A percentile compares a stretch with the other conserved stretches of the same genome.
Evolutionary conservation across 30 jellyfish, hydroid and myxozoan species (phyloP).

Genomic region (Hydractinia echinata): DNA sequence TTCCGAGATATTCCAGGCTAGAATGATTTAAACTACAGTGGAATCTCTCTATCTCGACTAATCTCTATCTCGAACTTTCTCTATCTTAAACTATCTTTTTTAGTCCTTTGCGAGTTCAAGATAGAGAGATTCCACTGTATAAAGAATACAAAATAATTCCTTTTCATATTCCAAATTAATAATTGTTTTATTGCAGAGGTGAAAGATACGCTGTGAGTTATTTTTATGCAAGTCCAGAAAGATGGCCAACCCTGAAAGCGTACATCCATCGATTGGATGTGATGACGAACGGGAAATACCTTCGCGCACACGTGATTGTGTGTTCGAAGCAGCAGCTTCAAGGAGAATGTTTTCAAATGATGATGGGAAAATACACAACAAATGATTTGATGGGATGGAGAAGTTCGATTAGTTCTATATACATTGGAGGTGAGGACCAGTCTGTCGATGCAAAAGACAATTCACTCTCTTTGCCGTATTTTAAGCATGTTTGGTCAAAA

Average conservation of each 20-base stretch:
- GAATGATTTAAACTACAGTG: too few relatives aligned
- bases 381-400: constrained; percentile 17
- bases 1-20: too few relatives aligned
- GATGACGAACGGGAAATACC: constrained; percentile 3
- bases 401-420: constrained; percentile 1
- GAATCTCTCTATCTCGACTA: too few relatives aligned
- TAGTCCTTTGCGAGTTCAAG: too few relatives aligned
- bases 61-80: too few relatives aligned
- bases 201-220: background rate
- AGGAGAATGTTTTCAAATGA: constrained; percentile 9
- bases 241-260: constrained; percentile 4
- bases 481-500: too few relatives aligned
- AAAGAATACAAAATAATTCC: too few relatives aligned
- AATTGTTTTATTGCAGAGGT: background rate
- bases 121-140: too few relatives aligned
- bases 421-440: constrained; percentile 3
- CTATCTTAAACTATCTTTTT: too few relatives aligned
- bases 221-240: constrained; percentile 13
- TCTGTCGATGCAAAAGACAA: too few relatives aligned
- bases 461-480: too few relatives aligned
- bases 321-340: constrained; percentile 12
- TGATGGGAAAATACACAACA: constrained; percentile 1
- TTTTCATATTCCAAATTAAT: too few relatives aligned
- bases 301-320: constrained; percentile 8
- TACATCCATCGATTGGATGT: background rate